Percentiles rank a stretch among this genome's conserved stretches.
Conservation (phyloP, 2,797 vertebrate genomes). For the Cossypha caffra region DNA sequence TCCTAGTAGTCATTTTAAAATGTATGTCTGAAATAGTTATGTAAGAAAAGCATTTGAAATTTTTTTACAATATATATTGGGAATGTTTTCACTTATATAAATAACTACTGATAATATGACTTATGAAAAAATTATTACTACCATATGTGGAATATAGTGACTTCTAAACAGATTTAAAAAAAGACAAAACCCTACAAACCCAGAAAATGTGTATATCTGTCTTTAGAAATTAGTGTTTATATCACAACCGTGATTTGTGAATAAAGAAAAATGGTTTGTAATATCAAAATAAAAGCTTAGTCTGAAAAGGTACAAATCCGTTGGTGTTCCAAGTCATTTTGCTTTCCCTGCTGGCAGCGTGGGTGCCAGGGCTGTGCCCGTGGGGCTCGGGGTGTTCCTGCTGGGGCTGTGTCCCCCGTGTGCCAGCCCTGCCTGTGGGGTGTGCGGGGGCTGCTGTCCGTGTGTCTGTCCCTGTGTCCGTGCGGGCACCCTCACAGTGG, state of each 20-base stretch:
- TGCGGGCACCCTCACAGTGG: too few relatives aligned
- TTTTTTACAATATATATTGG: conserved; percentile 83
- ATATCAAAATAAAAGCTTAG: conserved; percentile 88
- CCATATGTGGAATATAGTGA: conserved; percentile 84
- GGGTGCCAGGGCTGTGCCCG: background rate
- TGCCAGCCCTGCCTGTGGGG: background rate
- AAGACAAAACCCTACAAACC: conserved; percentile 74
- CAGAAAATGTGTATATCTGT: conserved; percentile 86
- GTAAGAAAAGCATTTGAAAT: conserved; percentile 78
- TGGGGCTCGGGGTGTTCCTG: background rate
- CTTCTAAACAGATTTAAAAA: conserved; percentile 80
- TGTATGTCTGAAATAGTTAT: conserved; percentile 83
- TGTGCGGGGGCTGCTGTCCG: background rate
- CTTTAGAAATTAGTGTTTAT: conserved; percentile 89
- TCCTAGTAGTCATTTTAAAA: conserved; percentile 78
- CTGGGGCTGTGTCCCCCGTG: background rate
- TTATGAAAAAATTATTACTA: conserved; percentile 81
- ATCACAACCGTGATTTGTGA: conserved; percentile 87
- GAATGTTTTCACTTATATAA: conserved; percentile 86
- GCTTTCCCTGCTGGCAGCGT: background rate
- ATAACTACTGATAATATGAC: conserved; percentile 84
- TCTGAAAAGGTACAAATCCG: conserved; percentile 78
- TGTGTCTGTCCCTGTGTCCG: background rate
- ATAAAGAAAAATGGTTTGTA: conserved; percentile 88
- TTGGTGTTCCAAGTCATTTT: conserved; percentile 67